These are phyloP conservation scores for Turritopsis rubra DNA, from an alignment of 30 jellyfish, hydroid and myxozoan genomes.

Conservation along the genomic window DNA sequence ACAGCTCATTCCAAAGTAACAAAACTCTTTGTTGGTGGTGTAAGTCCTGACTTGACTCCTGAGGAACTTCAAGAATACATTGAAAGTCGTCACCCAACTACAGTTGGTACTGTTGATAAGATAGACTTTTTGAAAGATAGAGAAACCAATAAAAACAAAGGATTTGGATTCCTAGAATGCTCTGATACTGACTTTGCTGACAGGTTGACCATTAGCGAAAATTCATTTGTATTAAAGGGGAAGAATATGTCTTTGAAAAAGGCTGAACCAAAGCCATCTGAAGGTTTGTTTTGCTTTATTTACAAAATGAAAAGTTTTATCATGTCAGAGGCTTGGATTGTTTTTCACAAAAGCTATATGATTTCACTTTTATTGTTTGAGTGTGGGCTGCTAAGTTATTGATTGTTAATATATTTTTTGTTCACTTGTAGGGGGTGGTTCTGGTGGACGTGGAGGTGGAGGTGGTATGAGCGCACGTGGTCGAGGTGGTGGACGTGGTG, in stretches of 20 bases:
- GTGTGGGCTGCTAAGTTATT: neutral
- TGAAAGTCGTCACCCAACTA: conserved; percentile 43
- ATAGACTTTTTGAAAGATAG: conserved; percentile 67
- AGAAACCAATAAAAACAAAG: conserved; percentile 56
- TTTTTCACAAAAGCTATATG: neutral
- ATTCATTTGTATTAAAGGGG: conserved; percentile 52
- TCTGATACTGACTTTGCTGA: conserved; percentile 78
- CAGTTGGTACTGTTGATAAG: conserved; percentile 56
- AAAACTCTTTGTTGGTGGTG: conserved; percentile 84
- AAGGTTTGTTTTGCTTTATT: conserved; percentile 38
- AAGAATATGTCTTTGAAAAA: conserved; percentile 73
- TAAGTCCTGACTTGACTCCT: conserved; percentile 37
- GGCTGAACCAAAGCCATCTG: conserved; percentile 39
- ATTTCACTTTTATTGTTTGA: neutral
- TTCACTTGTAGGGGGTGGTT: conserved; percentile 55
- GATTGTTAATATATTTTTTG: neutral
- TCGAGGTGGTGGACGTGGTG: conserved; percentile 62
- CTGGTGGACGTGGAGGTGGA: conserved; percentile 42
- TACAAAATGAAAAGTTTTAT: neutral
- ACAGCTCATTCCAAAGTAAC: conserved; percentile 73
- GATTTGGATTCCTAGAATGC: conserved; percentile 75
- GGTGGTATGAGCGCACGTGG: conserved; percentile 45
- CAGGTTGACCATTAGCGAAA: conserved; percentile 54
- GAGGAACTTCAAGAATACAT: conserved; percentile 56
- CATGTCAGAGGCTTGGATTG: neutral